A percentile compares a stretch with the other conserved stretches of the same genome.
Conservation (phyloP, 2,888 invertebrate species). For the Mycalesis mineus region DNA sequence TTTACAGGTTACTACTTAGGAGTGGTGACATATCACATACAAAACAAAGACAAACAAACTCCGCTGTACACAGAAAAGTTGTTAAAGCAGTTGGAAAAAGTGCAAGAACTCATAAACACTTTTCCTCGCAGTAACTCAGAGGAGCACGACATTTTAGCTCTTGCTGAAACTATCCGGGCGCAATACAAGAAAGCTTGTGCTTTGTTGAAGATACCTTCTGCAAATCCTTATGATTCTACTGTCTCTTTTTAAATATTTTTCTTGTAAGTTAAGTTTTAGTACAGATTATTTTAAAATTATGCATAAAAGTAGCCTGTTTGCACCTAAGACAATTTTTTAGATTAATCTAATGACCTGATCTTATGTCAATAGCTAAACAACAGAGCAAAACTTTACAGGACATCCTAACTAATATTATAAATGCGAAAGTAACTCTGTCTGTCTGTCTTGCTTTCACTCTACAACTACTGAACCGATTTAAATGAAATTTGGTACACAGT, state of each 20-base stretch:
- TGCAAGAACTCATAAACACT: conserved; percentile 77
- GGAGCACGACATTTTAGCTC: conserved; percentile 80
- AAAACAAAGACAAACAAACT: conserved; percentile 42
- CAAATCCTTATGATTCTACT: conserved; percentile 75
- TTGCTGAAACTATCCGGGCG: conserved; percentile 80
- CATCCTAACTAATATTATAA: too few species aligned
- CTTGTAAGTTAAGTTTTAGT: not conserved
- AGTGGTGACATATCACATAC: conserved; percentile 72
- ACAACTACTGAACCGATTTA: too few species aligned
- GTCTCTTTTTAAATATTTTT: conserved; percentile 75
- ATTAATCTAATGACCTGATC: too few species aligned
- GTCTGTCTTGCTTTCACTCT: too few species aligned
- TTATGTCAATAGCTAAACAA: too few species aligned
- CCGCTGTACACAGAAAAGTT: conserved; percentile 74
- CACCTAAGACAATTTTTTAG: too few species aligned
- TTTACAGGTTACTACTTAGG: conserved; percentile 82
- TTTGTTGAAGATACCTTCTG: conserved; percentile 79
- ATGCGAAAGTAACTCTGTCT: too few species aligned
- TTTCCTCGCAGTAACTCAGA: conserved; percentile 83
- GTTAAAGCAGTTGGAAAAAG: conserved; percentile 68
- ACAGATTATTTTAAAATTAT: too few species aligned
- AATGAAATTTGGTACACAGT: too few species aligned
- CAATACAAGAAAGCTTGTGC: conserved; percentile 84
- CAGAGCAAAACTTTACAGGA: too few species aligned
- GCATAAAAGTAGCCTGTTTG: too few species aligned